These are phyloP conservation scores for Lagenorhynchus albirostris DNA, from an alignment of 2,113 vertebrate genomes.

Conservation along the genomic window DNA sequence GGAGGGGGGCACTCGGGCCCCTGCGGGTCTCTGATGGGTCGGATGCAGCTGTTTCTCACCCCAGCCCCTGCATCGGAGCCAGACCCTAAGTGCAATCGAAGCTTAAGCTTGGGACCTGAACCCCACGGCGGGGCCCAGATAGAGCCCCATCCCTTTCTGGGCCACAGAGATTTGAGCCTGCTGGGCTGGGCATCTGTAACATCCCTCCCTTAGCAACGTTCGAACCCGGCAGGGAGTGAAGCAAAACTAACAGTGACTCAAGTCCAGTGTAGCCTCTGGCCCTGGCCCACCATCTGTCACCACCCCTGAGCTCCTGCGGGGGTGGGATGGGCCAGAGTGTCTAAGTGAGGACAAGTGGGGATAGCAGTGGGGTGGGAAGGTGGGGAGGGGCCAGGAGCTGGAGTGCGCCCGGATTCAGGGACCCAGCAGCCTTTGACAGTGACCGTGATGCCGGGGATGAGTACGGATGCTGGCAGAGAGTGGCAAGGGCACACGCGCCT, in stretches of 20 bases:
- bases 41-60: fast-evolving
- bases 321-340: fast-evolving
- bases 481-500: fast-evolving
- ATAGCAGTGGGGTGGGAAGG: neutral
- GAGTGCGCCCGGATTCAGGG: neutral
- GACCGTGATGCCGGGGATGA: fast-evolving
- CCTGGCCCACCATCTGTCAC: fast-evolving
- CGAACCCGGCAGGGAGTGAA: neutral
- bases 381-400: neutral
- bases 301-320: fast-evolving
- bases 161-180: neutral
- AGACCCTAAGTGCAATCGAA: neutral
- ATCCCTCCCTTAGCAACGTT: neutral
- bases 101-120: neutral
- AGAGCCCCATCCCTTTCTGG: fast-evolving
- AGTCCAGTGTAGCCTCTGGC: neutral
- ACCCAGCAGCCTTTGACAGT: neutral
- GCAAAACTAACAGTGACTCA: neutral
- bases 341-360: neutral
- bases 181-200: fast-evolving
- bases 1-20: neutral
- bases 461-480: neutral
- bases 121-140: fast-evolving
- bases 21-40: fast-evolving
- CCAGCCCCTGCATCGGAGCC: neutral